Evolutionary conservation across 2,888 invertebrate genomes (phyloP).

Genomic region (Coelogynopora nodosa): DNA sequence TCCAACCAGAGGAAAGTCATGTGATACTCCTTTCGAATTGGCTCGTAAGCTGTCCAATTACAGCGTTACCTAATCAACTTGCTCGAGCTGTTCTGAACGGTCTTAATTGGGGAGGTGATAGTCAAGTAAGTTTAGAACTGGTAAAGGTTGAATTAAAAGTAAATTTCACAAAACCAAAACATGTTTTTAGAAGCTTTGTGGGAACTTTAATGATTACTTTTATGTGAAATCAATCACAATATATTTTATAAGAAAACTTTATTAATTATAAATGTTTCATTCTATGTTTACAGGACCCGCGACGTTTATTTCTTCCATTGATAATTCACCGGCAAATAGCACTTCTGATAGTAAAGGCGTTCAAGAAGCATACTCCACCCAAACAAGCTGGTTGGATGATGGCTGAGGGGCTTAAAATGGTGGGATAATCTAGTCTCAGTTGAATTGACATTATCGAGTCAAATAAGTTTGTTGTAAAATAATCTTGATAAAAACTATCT

Average conservation of each 20-base stretch:
- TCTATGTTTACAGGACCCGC: too few species aligned
- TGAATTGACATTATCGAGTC: too few species aligned
- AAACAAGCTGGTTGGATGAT: constrained; percentile 16
- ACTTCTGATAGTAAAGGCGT: constrained; percentile 1
- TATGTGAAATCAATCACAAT: too few species aligned
- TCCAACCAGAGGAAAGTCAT: constrained; percentile 70
- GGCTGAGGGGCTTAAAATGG: constrained; percentile 36
- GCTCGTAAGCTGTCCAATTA: constrained; percentile 68
- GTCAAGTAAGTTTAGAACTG: constrained; percentile 2
- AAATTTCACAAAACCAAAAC: too few species aligned
- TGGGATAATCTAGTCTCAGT: too few species aligned
- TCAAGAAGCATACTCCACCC: constrained; percentile 13
- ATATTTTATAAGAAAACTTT: too few species aligned
- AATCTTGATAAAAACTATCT: too few species aligned
- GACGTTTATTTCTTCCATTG: constrained; percentile 7
- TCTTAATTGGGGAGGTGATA: constrained; percentile 70
- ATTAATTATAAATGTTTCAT: too few species aligned
- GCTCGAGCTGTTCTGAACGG: constrained; percentile 70
- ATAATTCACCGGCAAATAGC: constrained; percentile 32
- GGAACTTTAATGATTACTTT: too few species aligned
- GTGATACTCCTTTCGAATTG: constrained; percentile 68
- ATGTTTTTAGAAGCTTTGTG: too few species aligned
- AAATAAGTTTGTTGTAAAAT: too few species aligned
- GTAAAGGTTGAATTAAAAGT: too few species aligned
- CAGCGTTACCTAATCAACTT: constrained; percentile 68